Percentiles rank a stretch among this genome's conserved stretches.
Evolutionary conservation across 1,140 invertebrate genomes (phyloP).

Genomic region (Zaprionus taronus): DNA sequence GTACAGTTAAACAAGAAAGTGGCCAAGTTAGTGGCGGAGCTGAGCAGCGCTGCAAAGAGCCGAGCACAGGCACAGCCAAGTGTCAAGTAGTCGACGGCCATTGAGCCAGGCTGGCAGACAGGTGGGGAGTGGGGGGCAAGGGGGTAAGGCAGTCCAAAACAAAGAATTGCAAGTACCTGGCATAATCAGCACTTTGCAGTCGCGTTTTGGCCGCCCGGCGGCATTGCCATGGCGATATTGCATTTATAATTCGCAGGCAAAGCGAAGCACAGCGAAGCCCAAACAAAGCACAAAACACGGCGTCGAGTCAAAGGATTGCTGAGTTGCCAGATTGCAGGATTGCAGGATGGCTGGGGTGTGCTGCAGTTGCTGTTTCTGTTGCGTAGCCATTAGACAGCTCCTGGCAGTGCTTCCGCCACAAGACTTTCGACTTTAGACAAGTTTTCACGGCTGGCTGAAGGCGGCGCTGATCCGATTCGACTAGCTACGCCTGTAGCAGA

Average conservation of each 20-base stretch:
- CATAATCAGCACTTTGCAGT: constrained; percentile 65
- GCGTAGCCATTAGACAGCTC: constrained; percentile 80
- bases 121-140: not conserved
- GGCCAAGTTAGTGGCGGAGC: constrained; percentile 6
- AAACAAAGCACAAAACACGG: constrained; percentile 29
- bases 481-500: constrained; percentile 1
- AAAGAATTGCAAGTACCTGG: constrained; percentile 45
- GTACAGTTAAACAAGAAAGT: constrained; percentile 48
- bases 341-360: constrained; percentile 52
- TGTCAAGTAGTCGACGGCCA: constrained; percentile 56
- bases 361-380: constrained; percentile 28
- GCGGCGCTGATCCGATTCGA: constrained; percentile 17
- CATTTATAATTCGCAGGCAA: constrained; percentile 52
- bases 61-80: constrained; percentile 25
- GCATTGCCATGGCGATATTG: constrained; percentile 66
- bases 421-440: constrained; percentile 70
- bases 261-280: not conserved
- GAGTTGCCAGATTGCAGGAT: constrained; percentile 39
- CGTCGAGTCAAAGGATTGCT: constrained; percentile 58
- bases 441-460: constrained; percentile 69
- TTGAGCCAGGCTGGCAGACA: constrained; percentile 16
- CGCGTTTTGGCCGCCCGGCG: constrained; percentile 55
- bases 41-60: not conserved
- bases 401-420: constrained; percentile 70
- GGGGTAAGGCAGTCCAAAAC: constrained; percentile 27